Conservation (phyloP, 2,888 invertebrate species). For the Dicycla oo region DNA sequence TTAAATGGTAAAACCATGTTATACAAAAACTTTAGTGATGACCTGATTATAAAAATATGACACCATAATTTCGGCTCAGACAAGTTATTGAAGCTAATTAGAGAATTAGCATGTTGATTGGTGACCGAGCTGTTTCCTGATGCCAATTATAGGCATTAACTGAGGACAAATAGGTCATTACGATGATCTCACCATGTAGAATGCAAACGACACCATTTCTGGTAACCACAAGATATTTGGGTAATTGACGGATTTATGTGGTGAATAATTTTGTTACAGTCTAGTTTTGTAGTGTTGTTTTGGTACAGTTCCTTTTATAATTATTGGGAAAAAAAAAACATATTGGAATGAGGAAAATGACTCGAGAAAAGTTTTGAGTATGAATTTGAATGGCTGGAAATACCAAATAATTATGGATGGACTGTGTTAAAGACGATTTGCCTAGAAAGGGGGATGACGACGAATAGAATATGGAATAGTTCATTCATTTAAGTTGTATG, state of each 20-base stretch:
- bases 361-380: background rate
- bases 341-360: background rate
- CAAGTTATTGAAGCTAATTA: conserved; percentile 20
- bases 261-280: background rate
- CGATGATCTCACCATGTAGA: background rate
- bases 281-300: too few relatives aligned
- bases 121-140: conserved; percentile 6
- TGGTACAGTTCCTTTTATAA: background rate
- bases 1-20: background rate
- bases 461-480: background rate
- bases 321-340: background rate
- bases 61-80: background rate
- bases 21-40: background rate
- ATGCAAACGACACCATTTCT: background rate
- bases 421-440: background rate
- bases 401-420: background rate
- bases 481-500: background rate
- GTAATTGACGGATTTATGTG: background rate
- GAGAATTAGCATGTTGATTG: conserved; percentile 18
- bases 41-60: background rate
- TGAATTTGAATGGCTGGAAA: too few relatives aligned
- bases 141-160: conserved; percentile 8
- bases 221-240: background rate
- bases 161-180: background rate
- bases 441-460: too few relatives aligned